Evolutionary conservation across 2,113 vertebrate genomes (phyloP), one percentile per base, ranked within the genome.

Genomic region (Alouatta palliata): DNA sequence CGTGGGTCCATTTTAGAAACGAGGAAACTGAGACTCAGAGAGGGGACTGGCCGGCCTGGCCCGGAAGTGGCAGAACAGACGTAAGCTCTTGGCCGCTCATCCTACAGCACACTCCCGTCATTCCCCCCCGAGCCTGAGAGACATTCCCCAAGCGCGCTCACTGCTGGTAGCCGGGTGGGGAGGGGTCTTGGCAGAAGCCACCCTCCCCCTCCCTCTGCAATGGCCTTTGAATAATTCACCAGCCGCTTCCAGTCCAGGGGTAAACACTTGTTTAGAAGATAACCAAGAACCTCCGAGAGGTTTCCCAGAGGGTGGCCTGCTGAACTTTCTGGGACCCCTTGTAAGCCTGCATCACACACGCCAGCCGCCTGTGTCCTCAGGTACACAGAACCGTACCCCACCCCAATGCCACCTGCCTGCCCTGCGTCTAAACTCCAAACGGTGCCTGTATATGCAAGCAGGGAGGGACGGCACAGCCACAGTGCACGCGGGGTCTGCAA

Each of bases 251-350:
- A 23, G 27, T 47, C 47, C 61, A 20, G 93, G 85, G 25, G 37
- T 27, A 75, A 64, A 66, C 47, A 35, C 49, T 52, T 47, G 81
- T 70, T 82, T 37, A 54, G 47, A 56, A 95, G 82, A 23, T 6
- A 47, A 19, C 47, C 54, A 66, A 68, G 30, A 70, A 17, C 54
- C 43, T 56, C 47, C 10, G 35, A 54, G 37, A 45, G 52, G 47
- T 76, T 66, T 73, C 76, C 37, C 83, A 21, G 82, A n/a, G 32
- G 8, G 43, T 8, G 10, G 27, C 64, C 61, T 85, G 52, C 77
- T 25, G 68, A 90, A 64, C 52, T 47, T 92, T 92, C 89, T 54
- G 77, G 89, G 89, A 88, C 3, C 27, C 35, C 45, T 37, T 27
- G 40, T 40, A 54, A 45, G 76, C 32, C 49, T 35, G 40, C 30